phyloP scores from a whole-genome alignment of 2,888 invertebrate genomes.

The Loripinus fragilis region DNA sequence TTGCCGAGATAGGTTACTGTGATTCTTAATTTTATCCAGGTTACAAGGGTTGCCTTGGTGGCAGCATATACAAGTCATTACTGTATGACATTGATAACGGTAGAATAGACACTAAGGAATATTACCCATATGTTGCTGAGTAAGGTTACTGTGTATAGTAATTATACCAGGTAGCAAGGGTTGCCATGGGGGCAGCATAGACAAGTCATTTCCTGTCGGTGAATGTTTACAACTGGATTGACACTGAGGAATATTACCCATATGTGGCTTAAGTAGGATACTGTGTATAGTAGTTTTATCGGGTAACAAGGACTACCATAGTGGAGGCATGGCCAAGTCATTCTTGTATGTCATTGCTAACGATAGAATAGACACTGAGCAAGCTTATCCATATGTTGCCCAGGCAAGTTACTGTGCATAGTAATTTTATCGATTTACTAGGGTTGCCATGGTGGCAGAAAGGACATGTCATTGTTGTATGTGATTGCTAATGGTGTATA shows the following conservation, averaged over 20 bases:
- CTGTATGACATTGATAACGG: constrained; percentile 30
- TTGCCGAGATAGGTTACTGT: constrained; percentile 25
- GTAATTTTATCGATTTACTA: too few relatives aligned
- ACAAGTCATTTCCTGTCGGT: too few relatives aligned
- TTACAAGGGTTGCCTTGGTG: too few relatives aligned
- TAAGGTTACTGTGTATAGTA: too few relatives aligned
- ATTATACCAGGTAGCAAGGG: too few relatives aligned
- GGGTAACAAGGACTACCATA: constrained; percentile 48
- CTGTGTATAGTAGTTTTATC: too few relatives aligned
- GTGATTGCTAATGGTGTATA: constrained; percentile 21
- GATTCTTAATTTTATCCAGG: not conserved
- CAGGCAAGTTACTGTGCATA: constrained; percentile 31
- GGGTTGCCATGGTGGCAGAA: too few relatives aligned
- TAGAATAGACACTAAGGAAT: not conserved
- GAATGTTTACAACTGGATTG: not conserved
- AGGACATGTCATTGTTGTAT: constrained; percentile 25
- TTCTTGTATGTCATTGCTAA: constrained; percentile 41
- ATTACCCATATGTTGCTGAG: not conserved
- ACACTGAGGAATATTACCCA: too few relatives aligned
- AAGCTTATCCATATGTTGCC: constrained; percentile 38
- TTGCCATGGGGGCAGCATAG: too few relatives aligned
- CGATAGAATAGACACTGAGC: constrained; percentile 46
- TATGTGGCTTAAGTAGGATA: too few relatives aligned
- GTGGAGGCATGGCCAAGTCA: constrained; percentile 49
- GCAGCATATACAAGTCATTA: constrained; percentile 15